These are phyloP conservation scores for Monochamus alternatus DNA, from an alignment of 2,888 invertebrate species.

Conservation along the genomic window DNA sequence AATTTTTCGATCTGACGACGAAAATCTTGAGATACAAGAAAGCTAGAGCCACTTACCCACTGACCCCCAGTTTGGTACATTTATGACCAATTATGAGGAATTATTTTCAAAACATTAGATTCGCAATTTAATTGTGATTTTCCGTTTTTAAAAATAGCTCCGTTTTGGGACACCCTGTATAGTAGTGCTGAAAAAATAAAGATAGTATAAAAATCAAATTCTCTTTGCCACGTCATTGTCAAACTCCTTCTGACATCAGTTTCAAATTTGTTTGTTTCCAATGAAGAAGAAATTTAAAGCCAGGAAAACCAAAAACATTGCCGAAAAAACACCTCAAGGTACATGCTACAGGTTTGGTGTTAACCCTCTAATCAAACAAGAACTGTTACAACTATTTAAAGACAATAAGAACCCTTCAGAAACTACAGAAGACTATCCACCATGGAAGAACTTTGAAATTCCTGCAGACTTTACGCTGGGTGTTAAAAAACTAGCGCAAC, in stretches of 20 bases:
- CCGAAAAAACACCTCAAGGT: slow-evolving; percentile 45
- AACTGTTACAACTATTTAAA: slow-evolving; percentile 50
- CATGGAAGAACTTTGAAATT: slow-evolving; percentile 49
- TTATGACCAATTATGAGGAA: no score
- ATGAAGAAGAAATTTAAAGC: slow-evolving; percentile 48
- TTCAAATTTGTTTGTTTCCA: slow-evolving; percentile 1
- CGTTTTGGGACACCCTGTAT: no score
- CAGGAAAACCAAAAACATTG: slow-evolving; percentile 47
- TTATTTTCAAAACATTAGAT: no score
- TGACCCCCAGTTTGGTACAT: no score
- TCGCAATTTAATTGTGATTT: no score
- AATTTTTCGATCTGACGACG: no score
- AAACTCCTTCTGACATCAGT: background rate
- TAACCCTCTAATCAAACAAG: slow-evolving; percentile 51
- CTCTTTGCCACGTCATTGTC: background rate
- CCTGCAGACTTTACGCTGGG: slow-evolving; percentile 45
- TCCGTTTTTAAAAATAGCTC: no score
- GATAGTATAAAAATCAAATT: no score
- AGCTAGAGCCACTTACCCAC: no score
- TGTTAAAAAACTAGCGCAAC: slow-evolving; percentile 40
- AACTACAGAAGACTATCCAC: slow-evolving; percentile 33
- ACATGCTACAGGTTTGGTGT: slow-evolving; percentile 48
- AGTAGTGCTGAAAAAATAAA: no score
- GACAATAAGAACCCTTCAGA: slow-evolving; percentile 42
- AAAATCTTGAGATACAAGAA: no score